Conservation (phyloP, 2,113 vertebrate genomes). For the Neoarius graeffei region DNA sequence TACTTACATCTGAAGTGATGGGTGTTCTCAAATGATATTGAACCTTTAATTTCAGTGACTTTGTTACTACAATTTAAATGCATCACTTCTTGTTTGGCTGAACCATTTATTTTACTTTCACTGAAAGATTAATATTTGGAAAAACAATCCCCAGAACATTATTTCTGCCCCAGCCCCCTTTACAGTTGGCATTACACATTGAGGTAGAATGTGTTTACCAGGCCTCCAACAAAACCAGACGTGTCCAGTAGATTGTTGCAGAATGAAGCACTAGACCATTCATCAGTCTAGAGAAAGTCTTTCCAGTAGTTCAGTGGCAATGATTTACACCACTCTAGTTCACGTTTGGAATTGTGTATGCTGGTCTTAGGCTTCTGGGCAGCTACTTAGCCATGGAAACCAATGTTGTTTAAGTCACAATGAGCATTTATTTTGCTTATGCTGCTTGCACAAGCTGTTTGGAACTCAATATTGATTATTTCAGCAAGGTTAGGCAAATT, state of each 20-base stretch:
- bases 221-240: not conserved
- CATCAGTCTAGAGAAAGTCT: conserved; percentile 1
- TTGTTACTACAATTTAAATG: not conserved
- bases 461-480: not conserved
- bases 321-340: not conserved
- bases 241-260: not conserved
- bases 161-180: not conserved
- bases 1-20: not conserved
- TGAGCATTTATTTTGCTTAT: not conserved
- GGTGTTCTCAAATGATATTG: not conserved
- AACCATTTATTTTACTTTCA: not conserved
- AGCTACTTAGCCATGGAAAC: conserved; percentile 9
- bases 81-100: not conserved
- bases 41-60: not conserved
- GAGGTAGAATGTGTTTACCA: not conserved
- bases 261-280: not conserved
- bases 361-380: conserved; percentile 13
- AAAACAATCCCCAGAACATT: not conserved
- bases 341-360: conserved; percentile 1
- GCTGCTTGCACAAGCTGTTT: not conserved
- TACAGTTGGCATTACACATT: not conserved
- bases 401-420: not conserved
- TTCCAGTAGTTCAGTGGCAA: not conserved
- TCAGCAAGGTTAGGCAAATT: not conserved
- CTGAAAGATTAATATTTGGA: not conserved